Evolutionary conservation across 2,113 vertebrate genomes (phyloP), one percentile per base, ranked within the genome.

Genomic region (Macquaria australasica): DNA sequence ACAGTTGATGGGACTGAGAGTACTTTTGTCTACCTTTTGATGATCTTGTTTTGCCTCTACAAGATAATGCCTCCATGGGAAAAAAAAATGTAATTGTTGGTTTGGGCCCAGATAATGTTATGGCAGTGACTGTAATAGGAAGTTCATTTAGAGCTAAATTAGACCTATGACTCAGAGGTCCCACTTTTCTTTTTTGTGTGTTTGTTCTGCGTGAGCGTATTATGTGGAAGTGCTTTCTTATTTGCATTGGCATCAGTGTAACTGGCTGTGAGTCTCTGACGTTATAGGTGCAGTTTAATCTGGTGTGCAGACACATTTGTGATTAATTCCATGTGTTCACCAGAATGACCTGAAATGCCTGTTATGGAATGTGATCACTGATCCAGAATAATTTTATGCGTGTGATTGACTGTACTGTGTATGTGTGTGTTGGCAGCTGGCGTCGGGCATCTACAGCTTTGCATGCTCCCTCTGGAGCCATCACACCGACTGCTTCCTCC

Each of bases 401-500:
- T 86, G 71, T 88, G 63, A 85, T 75, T 87, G 82, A 82, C 68
- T 84, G 55, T 63, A 76, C 84, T 89, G 58, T 71, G 85, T 86
- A 48, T 83, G 89, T 96, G 39, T 90, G 50, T 96, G 59, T 90
- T 94, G 95, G 20, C 95, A 99, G 98, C 95, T 99, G 93, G 96
- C 98, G 9, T 97, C 97, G 64, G 97, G 96, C 90, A 98, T 99
- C 95, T 99, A 99, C 94, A 97, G 95, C 93, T 99, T 99, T 93
- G 96, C 97, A 0, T 99, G 97, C 92, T 99, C 97, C 90, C 95
- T 99, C 79, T 99, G 98, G 98, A 98, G 97, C 95, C 98, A 99
- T 92, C 98, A 99, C 92, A 98, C 97, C 0, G 97, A 99, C 92
- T 97, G 95, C 45, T 99, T 99, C 94, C 96, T 99, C 55, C 98